A percentile compares a stretch with the other conserved stretches of the same genome.
These are phyloP conservation scores for Anarsia innoxiella DNA, from an alignment of 2,888 invertebrate species.

Conservation along the genomic window DNA sequence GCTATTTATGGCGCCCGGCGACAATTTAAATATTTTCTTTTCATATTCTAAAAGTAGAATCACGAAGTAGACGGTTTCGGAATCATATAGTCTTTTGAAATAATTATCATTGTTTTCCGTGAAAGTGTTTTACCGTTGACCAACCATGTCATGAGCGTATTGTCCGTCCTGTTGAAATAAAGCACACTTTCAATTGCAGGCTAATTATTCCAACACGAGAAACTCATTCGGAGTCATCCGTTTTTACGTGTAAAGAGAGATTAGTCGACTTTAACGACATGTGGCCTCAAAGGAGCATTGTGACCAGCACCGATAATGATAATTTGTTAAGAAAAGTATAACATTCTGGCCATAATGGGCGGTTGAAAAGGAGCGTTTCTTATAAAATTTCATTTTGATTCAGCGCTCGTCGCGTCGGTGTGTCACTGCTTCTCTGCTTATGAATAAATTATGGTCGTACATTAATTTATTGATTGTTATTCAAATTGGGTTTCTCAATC, in stretches of 20 bases:
- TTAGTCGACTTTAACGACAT: slow-evolving; percentile 68
- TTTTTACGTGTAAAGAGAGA: slow-evolving; percentile 71
- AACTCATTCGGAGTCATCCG: slow-evolving; percentile 65
- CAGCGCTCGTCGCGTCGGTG: slow-evolving; percentile 56
- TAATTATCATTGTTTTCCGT: slow-evolving; percentile 59
- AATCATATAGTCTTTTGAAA: slow-evolving; percentile 52
- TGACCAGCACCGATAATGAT: slow-evolving; percentile 61
- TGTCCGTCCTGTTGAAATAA: slow-evolving; percentile 68
- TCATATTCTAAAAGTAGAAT: slow-evolving; percentile 39
- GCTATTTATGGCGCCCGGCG: slow-evolving; percentile 56
- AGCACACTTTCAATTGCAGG: slow-evolving; percentile 73
- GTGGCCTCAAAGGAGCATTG: slow-evolving; percentile 59
- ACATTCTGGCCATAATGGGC: slow-evolving; percentile 58
- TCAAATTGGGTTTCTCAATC: slow-evolving; percentile 73
- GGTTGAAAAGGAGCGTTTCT: slow-evolving; percentile 62
- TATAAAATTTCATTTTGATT: slow-evolving; percentile 72
- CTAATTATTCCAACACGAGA: slow-evolving; percentile 74
- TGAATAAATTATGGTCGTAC: slow-evolving; percentile 68
- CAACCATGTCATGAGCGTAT: slow-evolving; percentile 66
- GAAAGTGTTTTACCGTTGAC: slow-evolving; percentile 72
- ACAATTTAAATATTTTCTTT: slow-evolving; percentile 52
- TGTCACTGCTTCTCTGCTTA: slow-evolving; percentile 57
- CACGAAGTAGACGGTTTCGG: slow-evolving; percentile 35
- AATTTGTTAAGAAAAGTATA: slow-evolving; percentile 68
- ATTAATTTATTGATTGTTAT: slow-evolving; percentile 76